Evolutionary conservation across 1,140 invertebrate species (phyloP).

Genomic region (Hesperophylax magnus): DNA sequence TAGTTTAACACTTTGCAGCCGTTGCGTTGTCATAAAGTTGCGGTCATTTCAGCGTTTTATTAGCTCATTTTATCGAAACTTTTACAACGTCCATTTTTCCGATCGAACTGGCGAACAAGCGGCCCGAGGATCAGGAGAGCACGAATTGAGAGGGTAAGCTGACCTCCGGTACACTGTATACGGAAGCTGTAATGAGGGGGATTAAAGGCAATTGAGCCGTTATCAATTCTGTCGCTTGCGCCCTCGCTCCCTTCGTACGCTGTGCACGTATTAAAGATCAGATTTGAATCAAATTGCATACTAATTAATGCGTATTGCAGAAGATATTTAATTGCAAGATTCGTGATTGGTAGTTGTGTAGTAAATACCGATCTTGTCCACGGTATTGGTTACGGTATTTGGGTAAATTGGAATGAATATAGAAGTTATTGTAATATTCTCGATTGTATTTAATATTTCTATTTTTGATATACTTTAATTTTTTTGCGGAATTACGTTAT

Average conservation of each 20-base stretch:
- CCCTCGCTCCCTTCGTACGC: neutral
- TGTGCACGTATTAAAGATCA: neutral
- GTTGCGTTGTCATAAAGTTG: conserved; percentile 4
- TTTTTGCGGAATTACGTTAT: too few species aligned
- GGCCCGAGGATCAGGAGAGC: conserved; percentile 15
- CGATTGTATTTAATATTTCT: too few species aligned
- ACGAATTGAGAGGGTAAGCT: conserved; percentile 14
- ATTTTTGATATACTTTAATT: too few species aligned
- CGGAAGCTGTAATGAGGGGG: conserved; percentile 19
- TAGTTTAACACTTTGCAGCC: neutral
- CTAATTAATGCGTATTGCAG: too few species aligned
- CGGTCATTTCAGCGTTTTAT: conserved; percentile 50
- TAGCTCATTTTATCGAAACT: conserved; percentile 48
- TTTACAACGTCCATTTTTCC: conserved; percentile 44
- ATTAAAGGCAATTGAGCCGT: conserved; percentile 31
- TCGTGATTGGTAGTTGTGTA: too few species aligned
- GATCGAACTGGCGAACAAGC: conserved; percentile 14
- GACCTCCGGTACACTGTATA: neutral
- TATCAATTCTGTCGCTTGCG: conserved; percentile 30
- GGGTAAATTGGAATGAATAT: too few species aligned
- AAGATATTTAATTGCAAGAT: too few species aligned
- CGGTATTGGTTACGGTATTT: too few species aligned
- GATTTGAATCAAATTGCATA: too few species aligned
- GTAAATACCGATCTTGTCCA: too few species aligned
- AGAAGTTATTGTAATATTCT: too few species aligned